phyloP scores from a whole-genome alignment of 2,888 invertebrate species.

The Drosophila mulleri region DNA sequence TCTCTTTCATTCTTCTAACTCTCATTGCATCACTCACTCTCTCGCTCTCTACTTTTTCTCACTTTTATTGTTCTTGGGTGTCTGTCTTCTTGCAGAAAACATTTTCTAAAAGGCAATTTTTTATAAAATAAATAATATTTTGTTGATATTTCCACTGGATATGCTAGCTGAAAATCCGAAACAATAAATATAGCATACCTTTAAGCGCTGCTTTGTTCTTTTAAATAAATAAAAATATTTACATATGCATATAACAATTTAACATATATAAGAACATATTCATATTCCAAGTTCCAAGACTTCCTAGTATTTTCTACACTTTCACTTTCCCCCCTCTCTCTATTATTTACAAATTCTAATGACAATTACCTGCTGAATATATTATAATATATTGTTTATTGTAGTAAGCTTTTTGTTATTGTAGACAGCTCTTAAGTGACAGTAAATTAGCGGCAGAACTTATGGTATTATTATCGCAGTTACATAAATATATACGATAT shows the following conservation, averaged over 20 bases:
- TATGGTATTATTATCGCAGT: slow-evolving; percentile 23
- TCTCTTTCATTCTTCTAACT: no score
- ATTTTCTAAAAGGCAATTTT: no score
- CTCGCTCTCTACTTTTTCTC: no score
- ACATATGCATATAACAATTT: neutral
- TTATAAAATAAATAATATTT: no score
- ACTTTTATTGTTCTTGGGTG: no score
- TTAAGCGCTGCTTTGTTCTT: neutral
- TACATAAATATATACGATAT: slow-evolving; percentile 4
- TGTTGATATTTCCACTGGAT: no score
- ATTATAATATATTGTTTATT: slow-evolving; percentile 3
- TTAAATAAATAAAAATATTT: no score
- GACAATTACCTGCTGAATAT: neutral
- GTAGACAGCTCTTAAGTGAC: slow-evolving; percentile 5
- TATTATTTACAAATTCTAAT: neutral
- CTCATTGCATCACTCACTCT: no score
- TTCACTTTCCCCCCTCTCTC: neutral
- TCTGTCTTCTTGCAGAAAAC: no score
- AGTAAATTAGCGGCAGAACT: slow-evolving; percentile 41
- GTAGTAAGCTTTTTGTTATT: neutral
- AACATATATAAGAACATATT: neutral
- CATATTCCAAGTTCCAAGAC: neutral
- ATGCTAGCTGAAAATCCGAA: no score
- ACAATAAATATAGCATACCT: neutral
- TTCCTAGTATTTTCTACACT: neutral